Base-by-base conservation (phyloP, 2,113 vertebrate genomes). In the Hiodon tergisus region DNA sequence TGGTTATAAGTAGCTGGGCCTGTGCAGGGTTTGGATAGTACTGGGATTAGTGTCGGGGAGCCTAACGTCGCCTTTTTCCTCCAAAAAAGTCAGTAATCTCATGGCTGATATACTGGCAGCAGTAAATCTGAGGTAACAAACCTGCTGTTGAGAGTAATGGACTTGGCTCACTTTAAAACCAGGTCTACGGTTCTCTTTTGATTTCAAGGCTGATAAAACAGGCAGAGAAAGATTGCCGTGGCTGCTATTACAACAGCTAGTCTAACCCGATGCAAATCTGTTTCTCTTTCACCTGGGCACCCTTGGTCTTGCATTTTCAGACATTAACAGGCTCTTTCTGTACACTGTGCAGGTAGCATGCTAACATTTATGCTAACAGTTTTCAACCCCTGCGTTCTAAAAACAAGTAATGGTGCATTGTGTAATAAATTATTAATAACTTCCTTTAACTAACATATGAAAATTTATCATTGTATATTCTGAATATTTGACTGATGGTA, bases 191-290 rank as follows among this genome's bases (percentile, higher is more conserved):
- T 69, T 54, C n/a, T 54, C 50, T 16, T 51, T 14, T 53, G 67
- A 53, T 69, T 69, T 69, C 67, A 53, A 69, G n/a, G 67, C 67
- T 16, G 51, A 69, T 69, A 31, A 73, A 73, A 16, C 54, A 11
- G 53, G 11, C 17, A 57, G 7, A 46, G 10, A 55, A 31, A 31
- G 31, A 31, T 31, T 31, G n/a, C 68, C 55, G 53, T n/a, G 17
- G 55, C 54, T 16, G 6, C 16, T 6, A 6, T 47, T 66, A 9
- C 54, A 57, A 58, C 6, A 46, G 16, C 8, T 11, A 31, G 54
- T 46, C 17, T 57, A 58, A 4, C 31, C 68, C 16, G 10, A 5
- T n/a, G 17, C 14, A 62, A 72, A 68, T 52, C 10, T 14, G 16
- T 17, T 16, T 6, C 6, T 6, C 5, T 10, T 68, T 68, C 6